Evolutionary conservation across 2,113 vertebrate species (phyloP), one percentile per base, ranked within the genome.

Genomic region (Nesogale talazaci): DNA sequence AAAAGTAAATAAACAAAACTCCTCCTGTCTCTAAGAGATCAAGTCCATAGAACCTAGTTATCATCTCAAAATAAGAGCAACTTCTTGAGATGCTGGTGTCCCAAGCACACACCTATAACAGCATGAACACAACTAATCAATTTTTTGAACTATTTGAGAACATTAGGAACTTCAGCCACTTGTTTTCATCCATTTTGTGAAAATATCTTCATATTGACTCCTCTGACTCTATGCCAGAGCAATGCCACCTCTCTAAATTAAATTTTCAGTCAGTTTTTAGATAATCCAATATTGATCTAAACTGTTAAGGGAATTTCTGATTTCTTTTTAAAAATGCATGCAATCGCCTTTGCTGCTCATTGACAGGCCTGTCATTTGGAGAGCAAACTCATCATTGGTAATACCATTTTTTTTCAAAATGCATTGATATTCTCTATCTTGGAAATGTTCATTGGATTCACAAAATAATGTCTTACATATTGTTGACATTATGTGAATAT

Each of bases 401-500:
- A 91, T 96, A 81, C 94, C 93, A 95, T 36, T 65, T 78, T 96
- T 97, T 98, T 96, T 97, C 92, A 97, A 92, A 94, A 97, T 94
- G 80, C 89, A 92, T 83, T 97, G 92, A 93, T 97, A 95, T 90
- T 96, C 97, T 97, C 95, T 97, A 95, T 97, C 90, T 94, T 90
- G 86, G 93, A 97, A 97, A 95, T 97, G 96, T 94, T 96, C 96
- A 96, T 95, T 96, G 83, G 89, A 94, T 97, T 96, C 94, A 96
- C 74, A 91, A 85, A 96, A 96, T 90, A 97, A 97, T 97, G 95
- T 98, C 98, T 97, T 96, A 95, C 93, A 96, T 96, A 96, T 94
- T 96, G 91, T 97, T 97, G 97, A 95, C 97, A 96, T 98, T 96
- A 97, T 97, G 96, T 97, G 98, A 97, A 97, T 97, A 97, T 97